Evolutionary conservation across 2,113 vertebrate genomes (phyloP), one percentile per base, ranked within the genome.

Genomic region (Xerus inauris): DNA sequence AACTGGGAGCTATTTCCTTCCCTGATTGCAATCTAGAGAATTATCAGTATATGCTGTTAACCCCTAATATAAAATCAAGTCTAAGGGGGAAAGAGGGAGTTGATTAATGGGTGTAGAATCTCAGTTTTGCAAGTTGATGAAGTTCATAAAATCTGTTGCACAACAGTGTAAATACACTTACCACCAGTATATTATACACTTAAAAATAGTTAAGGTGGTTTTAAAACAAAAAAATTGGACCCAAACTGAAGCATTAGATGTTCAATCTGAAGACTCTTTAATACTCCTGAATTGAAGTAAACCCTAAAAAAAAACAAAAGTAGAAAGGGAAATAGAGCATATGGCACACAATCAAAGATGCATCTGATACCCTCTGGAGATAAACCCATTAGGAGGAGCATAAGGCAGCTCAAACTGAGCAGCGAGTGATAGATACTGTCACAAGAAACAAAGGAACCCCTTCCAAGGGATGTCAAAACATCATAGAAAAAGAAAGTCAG

Each of bases 281-380:
- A n/a, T 40, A 54, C 93, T 89, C 47, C 51, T 57, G 32, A 82
- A 40, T 71, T 92, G n/a, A 91, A 81, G 65, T 57, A 82, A 95
- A 89, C 1, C 16, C 38, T 54, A 30, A 62, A 42, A 93, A 88
- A 89, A 57, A 57, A 57, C 24, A 92, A 94, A 92, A 87, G 57
- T 71, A 90, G 35, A 89, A 71, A 82, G 5, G 35, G 42, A 64
- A 51, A 72, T 51, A 51, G 69, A 81, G 28, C 35, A 73, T 35
- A 65, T 51, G 57, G 57, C 4, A 14, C 17, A 81, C 11, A 62
- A 26, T 89, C 51, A 82, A 72, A 89, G 87, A n/a, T 40, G 24
- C 17, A 7, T 79, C 64, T 45, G 81, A 89, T 81, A 8, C n/a
- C 16, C 40, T 67, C 57, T 64, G 24, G 88, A 88, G 67, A 79